Evolutionary conservation across 1,140 invertebrate species (phyloP).

Genomic region (Apolygus lucorum): DNA sequence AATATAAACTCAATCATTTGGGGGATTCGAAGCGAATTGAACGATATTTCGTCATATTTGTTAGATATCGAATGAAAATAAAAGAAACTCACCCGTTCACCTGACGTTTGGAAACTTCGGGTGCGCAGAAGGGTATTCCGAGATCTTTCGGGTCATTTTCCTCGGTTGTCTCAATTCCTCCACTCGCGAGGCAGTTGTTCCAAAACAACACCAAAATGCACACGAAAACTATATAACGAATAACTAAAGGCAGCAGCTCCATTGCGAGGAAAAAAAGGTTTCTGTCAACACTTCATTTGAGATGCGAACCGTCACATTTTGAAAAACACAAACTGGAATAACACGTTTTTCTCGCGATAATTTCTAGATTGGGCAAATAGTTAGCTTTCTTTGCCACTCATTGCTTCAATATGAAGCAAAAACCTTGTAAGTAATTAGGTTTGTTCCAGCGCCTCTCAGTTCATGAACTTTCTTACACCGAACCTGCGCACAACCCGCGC

Average conservation of each 20-base stretch:
- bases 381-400: background rate
- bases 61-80: background rate
- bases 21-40: too few species aligned
- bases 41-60: background rate
- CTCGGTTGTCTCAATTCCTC: background rate
- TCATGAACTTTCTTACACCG: too few species aligned
- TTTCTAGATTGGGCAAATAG: background rate
- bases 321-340: background rate
- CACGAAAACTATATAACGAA: background rate
- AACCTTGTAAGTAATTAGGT: too few species aligned
- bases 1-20: too few species aligned
- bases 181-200: background rate
- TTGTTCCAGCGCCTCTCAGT: too few species aligned
- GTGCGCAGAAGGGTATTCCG: background rate
- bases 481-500: too few species aligned
- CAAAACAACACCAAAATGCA: background rate
- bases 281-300: too few species aligned
- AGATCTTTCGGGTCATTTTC: background rate
- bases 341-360: background rate
- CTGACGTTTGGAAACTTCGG: background rate
- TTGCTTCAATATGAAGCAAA: background rate
- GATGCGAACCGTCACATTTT: too few species aligned
- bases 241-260: background rate
- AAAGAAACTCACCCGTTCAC: background rate
- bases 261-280: too few species aligned